phyloP scores from a whole-genome alignment of 2,888 invertebrate species.

The Cephonodes hylas region DNA sequence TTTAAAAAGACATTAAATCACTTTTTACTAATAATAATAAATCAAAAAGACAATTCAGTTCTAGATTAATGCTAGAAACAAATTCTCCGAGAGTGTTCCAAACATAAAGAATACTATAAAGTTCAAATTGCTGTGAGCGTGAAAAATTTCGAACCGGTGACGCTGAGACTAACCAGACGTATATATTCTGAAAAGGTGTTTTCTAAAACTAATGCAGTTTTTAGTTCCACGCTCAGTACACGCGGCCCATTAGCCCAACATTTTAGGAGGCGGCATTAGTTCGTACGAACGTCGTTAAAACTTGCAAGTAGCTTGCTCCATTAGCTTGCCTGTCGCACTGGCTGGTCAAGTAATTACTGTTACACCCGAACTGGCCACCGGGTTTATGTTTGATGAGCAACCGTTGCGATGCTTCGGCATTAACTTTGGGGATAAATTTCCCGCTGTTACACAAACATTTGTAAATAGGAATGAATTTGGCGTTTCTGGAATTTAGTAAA shows the following conservation, averaged over 20 bases:
- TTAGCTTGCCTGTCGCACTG: slow-evolving; percentile 41
- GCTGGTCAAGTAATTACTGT: slow-evolving; percentile 19
- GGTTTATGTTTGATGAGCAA: neutral
- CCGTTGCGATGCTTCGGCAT: neutral
- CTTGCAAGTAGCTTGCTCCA: slow-evolving; percentile 71
- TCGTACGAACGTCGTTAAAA: slow-evolving; percentile 72
- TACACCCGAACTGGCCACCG: neutral
- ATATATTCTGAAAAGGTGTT: neutral
- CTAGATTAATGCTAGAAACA: too few relatives aligned
- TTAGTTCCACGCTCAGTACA: slow-evolving; percentile 1
- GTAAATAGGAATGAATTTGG: too few relatives aligned
- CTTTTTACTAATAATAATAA: too few relatives aligned
- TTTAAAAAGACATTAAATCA: too few relatives aligned
- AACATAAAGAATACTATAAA: too few relatives aligned
- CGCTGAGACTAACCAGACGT: neutral
- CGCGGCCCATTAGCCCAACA: slow-evolving; percentile 16
- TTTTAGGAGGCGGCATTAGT: slow-evolving; percentile 66
- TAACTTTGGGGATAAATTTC: neutral
- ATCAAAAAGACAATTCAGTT: too few relatives aligned
- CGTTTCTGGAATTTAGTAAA: too few relatives aligned
- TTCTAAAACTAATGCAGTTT: neutral
- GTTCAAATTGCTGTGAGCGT: neutral
- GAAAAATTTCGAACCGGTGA: neutral
- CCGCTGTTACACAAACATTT: too few relatives aligned
- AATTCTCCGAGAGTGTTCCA: too few relatives aligned